Percentiles rank a stretch among this genome's conserved stretches.
phyloP scores from a whole-genome alignment of 2,888 invertebrate species.

The Acronicta alni region DNA sequence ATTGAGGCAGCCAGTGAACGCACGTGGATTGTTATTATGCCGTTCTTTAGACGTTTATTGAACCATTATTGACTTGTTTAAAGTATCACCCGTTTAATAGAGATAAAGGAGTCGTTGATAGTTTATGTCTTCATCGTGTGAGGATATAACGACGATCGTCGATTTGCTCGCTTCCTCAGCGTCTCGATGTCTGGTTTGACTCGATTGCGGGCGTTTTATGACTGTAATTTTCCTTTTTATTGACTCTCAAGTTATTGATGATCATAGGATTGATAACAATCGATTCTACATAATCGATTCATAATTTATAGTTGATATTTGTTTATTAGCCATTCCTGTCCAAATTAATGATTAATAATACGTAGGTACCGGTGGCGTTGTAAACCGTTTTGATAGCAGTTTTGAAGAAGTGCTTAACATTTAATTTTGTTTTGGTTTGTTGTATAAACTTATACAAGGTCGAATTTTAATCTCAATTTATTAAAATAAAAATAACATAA shows the following conservation, averaged over 20 bases:
- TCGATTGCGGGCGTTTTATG: constrained; percentile 75
- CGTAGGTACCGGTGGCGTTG: constrained; percentile 30
- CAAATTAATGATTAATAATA: constrained; percentile 22
- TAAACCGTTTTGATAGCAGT: constrained; percentile 18
- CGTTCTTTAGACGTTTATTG: constrained; percentile 88
- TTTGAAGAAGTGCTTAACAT: constrained; percentile 9
- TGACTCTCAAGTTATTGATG: constrained; percentile 65
- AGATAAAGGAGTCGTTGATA: constrained; percentile 85
- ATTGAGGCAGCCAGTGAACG: constrained; percentile 78
- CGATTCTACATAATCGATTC: constrained; percentile 65
- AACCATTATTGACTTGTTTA: constrained; percentile 88
- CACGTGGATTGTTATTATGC: constrained; percentile 88
- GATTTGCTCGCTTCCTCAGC: constrained; percentile 66
- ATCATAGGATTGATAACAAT: constrained; percentile 74
- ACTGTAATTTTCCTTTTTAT: constrained; percentile 85
- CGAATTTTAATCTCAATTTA: constrained; percentile 40
- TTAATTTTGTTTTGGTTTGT: neutral
- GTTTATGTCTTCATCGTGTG: constrained; percentile 85
- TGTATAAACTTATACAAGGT: constrained; percentile 10
- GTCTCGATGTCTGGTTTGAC: constrained; percentile 75
- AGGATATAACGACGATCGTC: constrained; percentile 66
- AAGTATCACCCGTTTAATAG: constrained; percentile 87
- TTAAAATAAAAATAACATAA: constrained; percentile 19
- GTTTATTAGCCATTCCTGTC: constrained; percentile 23
- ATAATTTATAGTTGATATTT: constrained; percentile 63